Evolutionary conservation across 2,113 vertebrate genomes (phyloP), one percentile per base, ranked within the genome.

Genomic region (Melanocharis versteri): DNA sequence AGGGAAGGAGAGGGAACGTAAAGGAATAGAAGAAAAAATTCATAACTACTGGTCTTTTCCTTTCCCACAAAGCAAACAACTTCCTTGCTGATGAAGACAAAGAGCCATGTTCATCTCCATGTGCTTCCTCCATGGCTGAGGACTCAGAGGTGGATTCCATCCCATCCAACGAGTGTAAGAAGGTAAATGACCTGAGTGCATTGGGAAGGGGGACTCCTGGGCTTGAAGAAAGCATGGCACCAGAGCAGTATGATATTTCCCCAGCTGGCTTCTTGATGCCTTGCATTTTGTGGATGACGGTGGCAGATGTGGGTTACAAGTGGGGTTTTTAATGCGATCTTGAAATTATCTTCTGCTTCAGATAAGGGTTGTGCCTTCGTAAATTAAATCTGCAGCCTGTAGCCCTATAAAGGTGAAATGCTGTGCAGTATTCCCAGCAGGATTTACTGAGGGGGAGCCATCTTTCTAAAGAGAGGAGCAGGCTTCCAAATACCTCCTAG

Each of bases 121-220:
- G 98, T 64, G 96, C 98, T 35, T 98, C 97, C 97, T 98, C 98
- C 86, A 98, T 98, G 40, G 98, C 98, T 56, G 98, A 98, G n/a
- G 99, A 99, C 64, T 98, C 98, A 0, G 99, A 99, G 89, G 98
- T 98, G 89, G 98, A 98, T 91, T 98, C 98, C 24, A 94, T 98
- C 91, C 98, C 98, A 42, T 97, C 98, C 92, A 99, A 98, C 8
- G 99, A 99, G 47, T 99, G 99, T 94, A 98, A 98, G 97, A 99
- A 99, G 99, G 99, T 99, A 89, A 65, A 89, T 19, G 26, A 24
- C n/a, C 7, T 4, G 28, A 56, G 23, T 2, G 2, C 3, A 0
- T 20, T 54, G 66, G 26, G 19, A 62, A 58, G 19, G 31, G 26
- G 19, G 35, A 4, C 1, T 11, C 17, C 35, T 22, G 51, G 47